These are phyloP conservation scores for Temnothorax nylanderi DNA, from an alignment of 1,140 invertebrate genomes.

Conservation along the genomic window DNA sequence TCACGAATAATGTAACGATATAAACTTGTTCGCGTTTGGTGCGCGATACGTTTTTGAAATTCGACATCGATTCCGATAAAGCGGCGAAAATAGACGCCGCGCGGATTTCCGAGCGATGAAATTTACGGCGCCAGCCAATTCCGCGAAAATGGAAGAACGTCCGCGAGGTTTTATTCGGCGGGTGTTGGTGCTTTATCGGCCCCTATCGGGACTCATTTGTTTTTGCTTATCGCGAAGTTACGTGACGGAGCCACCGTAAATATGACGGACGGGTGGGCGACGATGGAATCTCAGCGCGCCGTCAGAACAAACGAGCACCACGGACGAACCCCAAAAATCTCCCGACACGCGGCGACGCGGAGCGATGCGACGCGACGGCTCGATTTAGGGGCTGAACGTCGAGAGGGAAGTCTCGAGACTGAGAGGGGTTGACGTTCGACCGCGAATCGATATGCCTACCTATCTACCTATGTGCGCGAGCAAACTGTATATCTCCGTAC, in stretches of 20 bases:
- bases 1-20: conserved; percentile 21
- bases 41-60: conserved; percentile 40
- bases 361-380: conserved; percentile 46
- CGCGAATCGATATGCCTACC: conserved; percentile 70
- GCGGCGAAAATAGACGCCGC: conserved; percentile 61
- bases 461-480: conserved; percentile 66
- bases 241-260: conserved; percentile 74
- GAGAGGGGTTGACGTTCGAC: conserved; percentile 63
- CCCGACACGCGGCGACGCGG: conserved; percentile 43
- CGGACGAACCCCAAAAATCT: conserved; percentile 66
- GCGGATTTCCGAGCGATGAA: conserved; percentile 74
- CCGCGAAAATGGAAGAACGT: conserved; percentile 77
- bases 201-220: conserved; percentile 80
- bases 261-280: conserved; percentile 75
- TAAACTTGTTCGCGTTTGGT: neutral
- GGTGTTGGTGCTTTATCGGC: conserved; percentile 52
- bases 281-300: conserved; percentile 70
- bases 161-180: conserved; percentile 75
- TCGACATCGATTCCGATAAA: conserved; percentile 66
- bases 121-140: conserved; percentile 75
- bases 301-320: conserved; percentile 70
- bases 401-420: conserved; percentile 58
- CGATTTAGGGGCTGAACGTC: conserved; percentile 64
- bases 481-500: conserved; percentile 41
- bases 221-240: conserved; percentile 78